phyloP scores from a whole-genome alignment of 2,888 invertebrate genomes.

The Polydrusus tereticollis region DNA sequence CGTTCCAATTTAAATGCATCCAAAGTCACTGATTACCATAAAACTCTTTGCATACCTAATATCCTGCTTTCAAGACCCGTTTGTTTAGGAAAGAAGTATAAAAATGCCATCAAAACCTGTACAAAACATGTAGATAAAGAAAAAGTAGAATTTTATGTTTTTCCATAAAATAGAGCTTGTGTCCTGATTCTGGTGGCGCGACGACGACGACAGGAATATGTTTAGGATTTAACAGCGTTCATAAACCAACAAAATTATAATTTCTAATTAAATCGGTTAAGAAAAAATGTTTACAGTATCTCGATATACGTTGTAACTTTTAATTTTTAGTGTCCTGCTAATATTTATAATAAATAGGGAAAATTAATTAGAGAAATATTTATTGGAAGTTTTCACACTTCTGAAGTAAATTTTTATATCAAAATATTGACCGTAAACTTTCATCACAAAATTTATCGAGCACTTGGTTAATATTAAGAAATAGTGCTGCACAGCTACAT shows the following conservation, averaged over 20 bases:
- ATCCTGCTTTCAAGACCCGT: slow-evolving; percentile 45
- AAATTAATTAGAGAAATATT: too few relatives aligned
- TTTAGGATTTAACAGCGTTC: slow-evolving; percentile 29
- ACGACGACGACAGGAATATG: slow-evolving; percentile 39
- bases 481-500: too few relatives aligned
- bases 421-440: too few relatives aligned
- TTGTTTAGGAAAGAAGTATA: slow-evolving; percentile 49
- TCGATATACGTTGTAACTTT: too few relatives aligned
- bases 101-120: slow-evolving; percentile 48
- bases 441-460: too few relatives aligned
- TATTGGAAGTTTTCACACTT: too few relatives aligned
- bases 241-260: slow-evolving; percentile 55
- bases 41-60: slow-evolving; percentile 47
- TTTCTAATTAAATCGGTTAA: slow-evolving; percentile 54
- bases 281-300: neutral
- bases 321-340: too few relatives aligned
- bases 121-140: slow-evolving; percentile 48
- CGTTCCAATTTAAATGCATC: slow-evolving; percentile 34
- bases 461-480: too few relatives aligned
- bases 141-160: slow-evolving; percentile 45
- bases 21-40: slow-evolving; percentile 46
- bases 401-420: too few relatives aligned
- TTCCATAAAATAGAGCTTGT: slow-evolving; percentile 33
- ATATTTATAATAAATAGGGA: too few relatives aligned
- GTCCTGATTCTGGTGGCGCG: slow-evolving; percentile 27